phyloP scores from a whole-genome alignment of 2,113 vertebrate species.

The Galbula dea region DNA sequence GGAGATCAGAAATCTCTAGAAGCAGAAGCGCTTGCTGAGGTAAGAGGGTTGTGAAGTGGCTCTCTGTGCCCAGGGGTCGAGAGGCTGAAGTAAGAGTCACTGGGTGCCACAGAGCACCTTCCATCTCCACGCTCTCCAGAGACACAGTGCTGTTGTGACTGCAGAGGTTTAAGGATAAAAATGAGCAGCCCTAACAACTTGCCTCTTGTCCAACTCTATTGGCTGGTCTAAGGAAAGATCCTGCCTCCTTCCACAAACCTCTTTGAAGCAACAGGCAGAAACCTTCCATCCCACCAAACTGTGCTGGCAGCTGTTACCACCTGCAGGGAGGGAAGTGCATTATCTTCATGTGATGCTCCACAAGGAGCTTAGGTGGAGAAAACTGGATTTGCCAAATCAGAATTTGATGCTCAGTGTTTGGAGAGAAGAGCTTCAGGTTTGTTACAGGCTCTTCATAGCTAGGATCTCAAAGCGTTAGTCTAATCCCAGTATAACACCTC shows the following conservation, averaged over 20 bases:
- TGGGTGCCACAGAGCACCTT: background rate
- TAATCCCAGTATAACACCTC: too few species aligned
- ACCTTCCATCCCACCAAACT: background rate
- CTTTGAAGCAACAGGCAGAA: background rate
- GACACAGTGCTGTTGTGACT: background rate
- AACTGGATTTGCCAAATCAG: background rate
- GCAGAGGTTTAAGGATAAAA: background rate
- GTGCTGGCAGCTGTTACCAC: background rate
- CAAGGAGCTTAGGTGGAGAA: background rate
- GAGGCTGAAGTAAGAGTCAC: background rate
- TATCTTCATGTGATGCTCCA: background rate
- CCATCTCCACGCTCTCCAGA: background rate
- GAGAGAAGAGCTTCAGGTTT: background rate
- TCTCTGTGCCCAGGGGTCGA: background rate
- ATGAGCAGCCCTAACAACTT: background rate
- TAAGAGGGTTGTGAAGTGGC: slow-evolving; percentile 55
- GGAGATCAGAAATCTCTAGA: slow-evolving; percentile 97
- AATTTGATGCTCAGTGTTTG: background rate
- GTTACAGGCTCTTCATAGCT: background rate
- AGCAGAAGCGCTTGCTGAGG: slow-evolving; percentile 95
- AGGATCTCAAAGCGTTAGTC: background rate
- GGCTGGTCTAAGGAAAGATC: background rate
- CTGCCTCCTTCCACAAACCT: background rate
- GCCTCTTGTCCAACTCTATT: background rate
- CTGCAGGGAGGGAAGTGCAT: fast-evolving